phyloP scores from a whole-genome alignment of 2,113 vertebrate genomes.

The Plestiodon gilberti region DNA sequence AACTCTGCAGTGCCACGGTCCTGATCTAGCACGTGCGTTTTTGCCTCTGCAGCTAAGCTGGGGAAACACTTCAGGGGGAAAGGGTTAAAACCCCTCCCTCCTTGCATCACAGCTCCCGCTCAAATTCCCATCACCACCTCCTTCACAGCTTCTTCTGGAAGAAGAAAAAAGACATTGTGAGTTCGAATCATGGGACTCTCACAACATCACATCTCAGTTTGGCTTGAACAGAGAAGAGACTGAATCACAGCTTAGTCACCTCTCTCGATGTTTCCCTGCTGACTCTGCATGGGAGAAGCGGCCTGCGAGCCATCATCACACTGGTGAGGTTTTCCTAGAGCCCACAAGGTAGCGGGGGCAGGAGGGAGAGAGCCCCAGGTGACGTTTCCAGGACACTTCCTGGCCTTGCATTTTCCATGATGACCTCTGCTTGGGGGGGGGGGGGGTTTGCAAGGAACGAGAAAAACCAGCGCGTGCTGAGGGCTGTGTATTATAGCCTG shows the following conservation, averaged over 20 bases:
- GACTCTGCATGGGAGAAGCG: neutral
- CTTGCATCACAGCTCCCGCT: neutral
- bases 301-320: neutral
- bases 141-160: neutral
- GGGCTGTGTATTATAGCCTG: constrained; percentile 28
- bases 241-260: neutral
- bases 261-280: neutral
- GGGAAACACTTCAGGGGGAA: neutral
- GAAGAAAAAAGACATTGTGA: too few relatives aligned
- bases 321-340: neutral
- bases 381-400: neutral
- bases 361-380: too few relatives aligned
- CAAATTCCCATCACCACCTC: neutral
- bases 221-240: neutral
- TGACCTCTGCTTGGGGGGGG: neutral
- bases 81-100: neutral
- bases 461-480: neutral
- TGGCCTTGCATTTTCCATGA: neutral
- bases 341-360: too few relatives aligned
- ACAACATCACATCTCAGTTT: neutral
- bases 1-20: too few relatives aligned
- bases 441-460: neutral
- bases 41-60: too few relatives aligned
- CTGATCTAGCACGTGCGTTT: too few relatives aligned
- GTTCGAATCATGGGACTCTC: too few relatives aligned